Evolutionary conservation across 2,113 vertebrate species (phyloP).

Genomic region (Todiramphus saurophagus): DNA sequence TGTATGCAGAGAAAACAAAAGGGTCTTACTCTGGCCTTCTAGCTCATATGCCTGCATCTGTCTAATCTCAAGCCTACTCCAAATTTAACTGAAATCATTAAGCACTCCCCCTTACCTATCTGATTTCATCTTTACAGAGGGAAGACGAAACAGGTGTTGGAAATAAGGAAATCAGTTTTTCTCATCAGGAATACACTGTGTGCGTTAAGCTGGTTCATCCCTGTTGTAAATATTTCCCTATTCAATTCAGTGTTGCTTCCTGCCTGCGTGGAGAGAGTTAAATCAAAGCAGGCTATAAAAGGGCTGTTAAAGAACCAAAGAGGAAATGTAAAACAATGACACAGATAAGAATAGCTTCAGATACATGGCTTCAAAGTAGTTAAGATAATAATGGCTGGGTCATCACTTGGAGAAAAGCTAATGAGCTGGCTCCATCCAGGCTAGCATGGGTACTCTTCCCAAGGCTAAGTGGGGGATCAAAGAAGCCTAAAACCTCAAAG

Average conservation of each 20-base stretch:
- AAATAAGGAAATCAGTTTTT: background rate
- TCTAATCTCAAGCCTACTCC: background rate
- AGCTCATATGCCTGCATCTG: background rate
- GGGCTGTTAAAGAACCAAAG: background rate
- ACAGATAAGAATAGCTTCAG: slow-evolving; percentile 35
- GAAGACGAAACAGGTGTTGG: background rate
- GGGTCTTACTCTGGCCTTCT: background rate
- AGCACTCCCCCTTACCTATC: background rate
- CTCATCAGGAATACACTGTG: background rate
- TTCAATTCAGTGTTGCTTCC: background rate
- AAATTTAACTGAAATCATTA: background rate
- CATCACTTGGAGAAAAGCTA: background rate
- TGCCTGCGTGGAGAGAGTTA: background rate
- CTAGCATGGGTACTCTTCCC: background rate
- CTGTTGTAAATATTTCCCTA: background rate
- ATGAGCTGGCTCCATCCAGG: slow-evolving; percentile 28
- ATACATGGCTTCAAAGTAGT: slow-evolving; percentile 12
- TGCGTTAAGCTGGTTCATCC: background rate
- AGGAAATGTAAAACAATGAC: slow-evolving; percentile 44
- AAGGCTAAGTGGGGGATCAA: slow-evolving; percentile 33
- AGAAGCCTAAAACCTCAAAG: slow-evolving; percentile 36
- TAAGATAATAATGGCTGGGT: background rate
- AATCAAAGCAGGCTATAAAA: background rate
- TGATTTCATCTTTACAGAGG: background rate
- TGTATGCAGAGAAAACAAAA: background rate